Evolutionary conservation across 2,797 vertebrate species (phyloP).

Genomic region (Parauchenoglanis ngamensis): DNA sequence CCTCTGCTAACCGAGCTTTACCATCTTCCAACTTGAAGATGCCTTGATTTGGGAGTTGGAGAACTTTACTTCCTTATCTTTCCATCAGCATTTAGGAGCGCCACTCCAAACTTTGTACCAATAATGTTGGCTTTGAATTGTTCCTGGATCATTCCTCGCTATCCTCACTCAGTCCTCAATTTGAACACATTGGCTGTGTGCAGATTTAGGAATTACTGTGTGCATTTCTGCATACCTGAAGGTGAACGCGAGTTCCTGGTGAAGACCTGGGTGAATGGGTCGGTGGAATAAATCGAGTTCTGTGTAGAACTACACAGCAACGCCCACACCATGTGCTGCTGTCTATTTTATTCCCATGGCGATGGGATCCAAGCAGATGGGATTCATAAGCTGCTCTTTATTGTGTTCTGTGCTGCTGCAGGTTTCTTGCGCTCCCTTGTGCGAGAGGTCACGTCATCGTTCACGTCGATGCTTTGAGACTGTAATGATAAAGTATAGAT

Average conservation of each 20-base stretch:
- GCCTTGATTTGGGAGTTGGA: background rate
- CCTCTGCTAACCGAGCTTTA: background rate
- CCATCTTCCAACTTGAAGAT: background rate
- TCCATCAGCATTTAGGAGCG: background rate
- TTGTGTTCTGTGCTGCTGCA: conserved; percentile 51
- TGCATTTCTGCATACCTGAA: background rate
- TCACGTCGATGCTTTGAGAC: background rate
- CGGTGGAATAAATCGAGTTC: background rate
- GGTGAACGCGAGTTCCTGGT: background rate
- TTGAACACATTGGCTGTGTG: background rate
- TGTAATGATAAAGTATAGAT: background rate
- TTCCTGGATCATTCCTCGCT: background rate
- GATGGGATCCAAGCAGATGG: background rate
- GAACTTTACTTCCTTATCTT: background rate
- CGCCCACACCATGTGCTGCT: background rate
- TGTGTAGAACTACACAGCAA: conserved; percentile 7
- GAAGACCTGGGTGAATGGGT: background rate
- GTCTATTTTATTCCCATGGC: background rate
- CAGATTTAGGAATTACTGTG: background rate
- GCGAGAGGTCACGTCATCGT: background rate
- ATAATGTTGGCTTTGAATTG: background rate
- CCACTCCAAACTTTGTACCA: background rate
- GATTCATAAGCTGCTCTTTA: conserved; percentile 17
- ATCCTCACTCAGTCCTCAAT: background rate
- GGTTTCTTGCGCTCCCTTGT: background rate